These are phyloP conservation scores for Ceraclea dissimilis DNA, from an alignment of 2,888 invertebrate genomes.

Conservation along the genomic window DNA sequence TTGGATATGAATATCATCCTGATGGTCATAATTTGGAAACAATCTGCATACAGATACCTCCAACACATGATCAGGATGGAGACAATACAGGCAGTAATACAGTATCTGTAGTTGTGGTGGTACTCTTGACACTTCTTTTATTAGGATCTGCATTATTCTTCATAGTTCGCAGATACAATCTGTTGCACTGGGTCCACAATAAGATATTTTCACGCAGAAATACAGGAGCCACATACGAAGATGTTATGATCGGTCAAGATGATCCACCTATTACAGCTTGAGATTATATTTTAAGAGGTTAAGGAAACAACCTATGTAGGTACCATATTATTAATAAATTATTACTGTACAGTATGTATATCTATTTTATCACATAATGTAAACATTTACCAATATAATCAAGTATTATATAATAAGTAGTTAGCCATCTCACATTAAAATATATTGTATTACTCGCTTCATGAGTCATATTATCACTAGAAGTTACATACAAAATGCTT, in stretches of 20 bases:
- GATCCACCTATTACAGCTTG: constrained; percentile 46
- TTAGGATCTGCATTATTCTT: constrained; percentile 38
- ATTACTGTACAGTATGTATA: neutral
- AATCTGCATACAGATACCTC: constrained; percentile 28
- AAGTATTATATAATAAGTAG: neutral
- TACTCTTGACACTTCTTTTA: constrained; percentile 40
- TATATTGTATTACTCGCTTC: too few relatives aligned
- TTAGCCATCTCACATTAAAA: neutral
- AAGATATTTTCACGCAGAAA: constrained; percentile 39
- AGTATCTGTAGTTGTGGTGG: constrained; percentile 36
- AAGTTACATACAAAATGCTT: too few relatives aligned
- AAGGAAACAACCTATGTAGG: neutral
- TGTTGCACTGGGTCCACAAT: constrained; percentile 39
- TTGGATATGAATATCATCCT: constrained; percentile 15
- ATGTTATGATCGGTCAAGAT: constrained; percentile 50
- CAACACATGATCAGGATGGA: constrained; percentile 32
- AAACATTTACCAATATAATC: neutral
- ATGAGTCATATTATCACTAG: too few relatives aligned
- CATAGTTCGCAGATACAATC: constrained; percentile 42
- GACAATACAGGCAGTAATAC: constrained; percentile 25
- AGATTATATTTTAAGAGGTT: constrained; percentile 1
- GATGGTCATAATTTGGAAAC: constrained; percentile 28
- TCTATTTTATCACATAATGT: neutral
- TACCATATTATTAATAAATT: neutral
- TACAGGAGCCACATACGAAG: constrained; percentile 45